Conservation (phyloP, 2,797 vertebrate species). For the Leptoclinus maculatus region DNA sequence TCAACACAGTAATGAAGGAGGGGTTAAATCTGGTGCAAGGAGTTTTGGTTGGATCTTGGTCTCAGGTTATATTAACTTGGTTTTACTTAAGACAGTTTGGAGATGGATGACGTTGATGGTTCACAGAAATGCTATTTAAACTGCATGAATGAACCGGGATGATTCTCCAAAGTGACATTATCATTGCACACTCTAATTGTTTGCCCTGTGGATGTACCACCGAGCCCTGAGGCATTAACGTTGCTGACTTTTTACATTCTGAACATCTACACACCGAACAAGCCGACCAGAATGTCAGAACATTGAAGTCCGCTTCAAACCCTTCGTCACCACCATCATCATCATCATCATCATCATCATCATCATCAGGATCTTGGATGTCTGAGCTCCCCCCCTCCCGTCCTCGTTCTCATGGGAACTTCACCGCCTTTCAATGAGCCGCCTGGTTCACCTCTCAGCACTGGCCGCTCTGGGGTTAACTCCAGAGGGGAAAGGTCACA, state of each 20-base stretch:
- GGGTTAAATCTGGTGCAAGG: constrained; percentile 47
- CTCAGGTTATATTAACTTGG: constrained; percentile 43
- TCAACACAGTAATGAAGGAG: constrained; percentile 72
- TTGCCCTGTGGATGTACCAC: background rate
- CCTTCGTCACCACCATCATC: constrained; percentile 49
- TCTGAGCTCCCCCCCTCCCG: constrained; percentile 43
- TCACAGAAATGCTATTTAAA: background rate
- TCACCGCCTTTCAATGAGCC: constrained; percentile 70
- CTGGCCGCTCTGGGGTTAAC: constrained; percentile 81
- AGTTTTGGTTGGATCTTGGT: constrained; percentile 44
- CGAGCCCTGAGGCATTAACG: background rate
- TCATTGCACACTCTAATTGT: background rate
- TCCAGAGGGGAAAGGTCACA: constrained; percentile 79
- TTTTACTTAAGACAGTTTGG: constrained; percentile 15
- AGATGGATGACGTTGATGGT: background rate
- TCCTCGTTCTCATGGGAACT: constrained; percentile 80
- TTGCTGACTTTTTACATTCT: background rate
- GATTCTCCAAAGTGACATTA: background rate
- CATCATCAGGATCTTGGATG: constrained; percentile 59
- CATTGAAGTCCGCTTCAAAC: constrained; percentile 39
- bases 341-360: constrained; percentile 49
- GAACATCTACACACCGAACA: constrained; percentile 13
- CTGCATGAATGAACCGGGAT: background rate
- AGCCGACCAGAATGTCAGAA: constrained; percentile 18
- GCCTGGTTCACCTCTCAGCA: constrained; percentile 80